These are phyloP conservation scores for Panulirus ornatus DNA, from an alignment of 1,140 invertebrate genomes.

Conservation along the genomic window DNA sequence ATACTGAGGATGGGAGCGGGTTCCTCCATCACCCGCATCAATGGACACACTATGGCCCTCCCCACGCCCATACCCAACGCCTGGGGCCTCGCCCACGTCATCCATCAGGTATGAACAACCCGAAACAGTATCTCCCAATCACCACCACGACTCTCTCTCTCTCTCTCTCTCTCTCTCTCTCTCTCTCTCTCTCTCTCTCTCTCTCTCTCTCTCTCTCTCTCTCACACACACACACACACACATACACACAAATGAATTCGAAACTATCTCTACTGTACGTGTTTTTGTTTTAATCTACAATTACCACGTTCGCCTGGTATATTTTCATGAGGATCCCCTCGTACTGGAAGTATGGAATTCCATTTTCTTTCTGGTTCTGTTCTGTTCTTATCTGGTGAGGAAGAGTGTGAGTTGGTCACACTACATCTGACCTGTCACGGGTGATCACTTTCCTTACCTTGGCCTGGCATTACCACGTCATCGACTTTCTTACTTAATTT, in stretches of 20 bases:
- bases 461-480: too few relatives aligned
- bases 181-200: not conserved
- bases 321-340: not conserved
- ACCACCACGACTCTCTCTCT: not conserved
- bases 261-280: not conserved
- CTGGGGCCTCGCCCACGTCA: not conserved
- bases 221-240: not conserved
- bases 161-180: not conserved
- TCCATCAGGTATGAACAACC: not conserved
- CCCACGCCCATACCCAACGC: conserved; percentile 36
- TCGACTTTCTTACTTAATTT: too few relatives aligned
- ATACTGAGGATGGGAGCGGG: conserved; percentile 35
- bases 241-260: not conserved
- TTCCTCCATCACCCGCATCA: conserved; percentile 42
- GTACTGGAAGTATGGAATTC: not conserved
- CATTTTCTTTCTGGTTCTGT: not conserved
- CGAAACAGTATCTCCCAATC: not conserved
- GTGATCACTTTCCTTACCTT: too few relatives aligned
- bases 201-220: not conserved
- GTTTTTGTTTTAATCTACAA: not conserved
- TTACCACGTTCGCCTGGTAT: not conserved
- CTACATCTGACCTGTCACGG: too few relatives aligned
- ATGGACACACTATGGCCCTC: conserved; percentile 56
- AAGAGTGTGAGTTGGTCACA: too few relatives aligned
- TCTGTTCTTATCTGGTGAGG: not conserved